Evolutionary conservation across 2,797 vertebrate genomes (phyloP).

Genomic region (Xenops minutus): DNA sequence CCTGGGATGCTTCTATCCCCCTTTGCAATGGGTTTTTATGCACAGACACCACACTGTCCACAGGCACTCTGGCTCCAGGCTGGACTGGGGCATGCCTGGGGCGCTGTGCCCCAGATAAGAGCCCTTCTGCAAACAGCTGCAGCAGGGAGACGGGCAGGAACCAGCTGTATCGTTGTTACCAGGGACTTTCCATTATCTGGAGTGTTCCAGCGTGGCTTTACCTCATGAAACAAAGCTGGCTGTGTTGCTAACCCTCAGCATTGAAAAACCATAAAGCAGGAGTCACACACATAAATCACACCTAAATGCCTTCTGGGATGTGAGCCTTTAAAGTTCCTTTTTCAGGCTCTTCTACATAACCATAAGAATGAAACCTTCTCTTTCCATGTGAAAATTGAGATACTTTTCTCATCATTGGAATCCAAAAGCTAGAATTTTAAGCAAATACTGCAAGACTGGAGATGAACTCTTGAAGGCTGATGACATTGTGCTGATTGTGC

Average conservation of each 20-base stretch:
- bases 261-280: conserved; percentile 5
- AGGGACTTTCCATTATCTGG: conserved; percentile 64
- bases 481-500: not conserved
- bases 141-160: not conserved
- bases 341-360: conserved; percentile 33
- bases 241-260: conserved; percentile 34
- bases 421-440: not conserved
- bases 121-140: conserved; percentile 14
- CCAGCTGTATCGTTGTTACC: conserved; percentile 12
- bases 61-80: not conserved
- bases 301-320: conserved; percentile 6
- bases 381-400: not conserved
- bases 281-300: conserved; percentile 39
- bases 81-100: not conserved
- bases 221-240: conserved; percentile 54
- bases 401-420: not conserved
- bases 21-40: not conserved
- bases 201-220: conserved; percentile 27
- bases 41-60: not conserved
- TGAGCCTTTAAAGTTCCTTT: conserved; percentile 29
- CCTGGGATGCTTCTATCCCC: not conserved
- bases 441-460: not conserved
- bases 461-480: not conserved
- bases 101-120: not conserved
- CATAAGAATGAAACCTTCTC: not conserved